Base-by-base conservation (phyloP, 1,140 invertebrate species). In the Heterodera carotae region DNA sequence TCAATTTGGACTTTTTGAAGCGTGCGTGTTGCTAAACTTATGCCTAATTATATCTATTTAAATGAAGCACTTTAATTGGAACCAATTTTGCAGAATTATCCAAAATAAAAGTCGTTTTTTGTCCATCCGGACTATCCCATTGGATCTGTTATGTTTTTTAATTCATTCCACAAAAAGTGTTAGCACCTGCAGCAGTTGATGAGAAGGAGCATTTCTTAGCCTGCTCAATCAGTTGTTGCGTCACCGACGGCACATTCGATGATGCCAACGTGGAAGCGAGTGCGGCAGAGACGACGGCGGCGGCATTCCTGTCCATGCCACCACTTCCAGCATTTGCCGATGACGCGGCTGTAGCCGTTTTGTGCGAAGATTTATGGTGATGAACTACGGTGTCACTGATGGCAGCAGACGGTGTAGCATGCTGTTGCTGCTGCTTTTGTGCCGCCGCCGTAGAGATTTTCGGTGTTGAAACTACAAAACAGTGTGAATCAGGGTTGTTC, bases 371-470 rank as follows among this genome's bases (percentile, higher is more conserved):
- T 76, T 27, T 53, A 15, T 53, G n/a, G n/a, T n/a, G n/a, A n/a
- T n/a, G 43, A 33, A 39, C 43, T 3, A 31, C 75, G 12, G 31
- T 75, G 68, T 75, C 22, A 34, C 82, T 76, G n/a, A 78, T 79
- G 33, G 82, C 83, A 62, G n/a, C 6, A n/a, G 59, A 62, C 7
- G 59, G 18, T n/a, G n/a, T n/a, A n/a, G n/a, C n/a, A n/a, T n/a
- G n/a, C n/a, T n/a, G n/a, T n/a, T n/a, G n/a, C 6, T 62, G 36
- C 36, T 66, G 62, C 27, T 66, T 66, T 66, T 66, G 62, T 15
- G 33, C 8, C n/a, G 18, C 60, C 0, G 60, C 27, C 1, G 27
- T 27, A 0, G 62, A 34, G 12, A 34, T 27, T 66, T 29, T 66
- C 27, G 62, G 62, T 18, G 62, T 34, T 29, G 33, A 66, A 66